Conservation (phyloP, 2,888 invertebrate genomes). For the Unio pictorum region DNA sequence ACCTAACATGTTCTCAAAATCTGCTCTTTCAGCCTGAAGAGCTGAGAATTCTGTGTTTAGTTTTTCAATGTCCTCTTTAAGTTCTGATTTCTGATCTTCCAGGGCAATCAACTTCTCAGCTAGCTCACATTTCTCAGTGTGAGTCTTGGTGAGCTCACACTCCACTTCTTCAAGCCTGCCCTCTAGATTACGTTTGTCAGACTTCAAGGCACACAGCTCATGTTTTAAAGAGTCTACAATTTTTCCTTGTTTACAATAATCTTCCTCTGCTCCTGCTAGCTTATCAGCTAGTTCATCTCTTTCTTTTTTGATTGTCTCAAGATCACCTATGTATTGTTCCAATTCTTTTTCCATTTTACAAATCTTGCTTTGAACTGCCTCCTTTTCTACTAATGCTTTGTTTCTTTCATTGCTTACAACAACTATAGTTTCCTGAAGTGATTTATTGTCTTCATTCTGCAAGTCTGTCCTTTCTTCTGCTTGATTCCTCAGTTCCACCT, state of each 20-base stretch:
- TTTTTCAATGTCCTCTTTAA: constrained; percentile 9
- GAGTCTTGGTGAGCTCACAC: constrained; percentile 14
- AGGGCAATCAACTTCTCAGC: constrained; percentile 11
- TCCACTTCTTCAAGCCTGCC: constrained; percentile 14
- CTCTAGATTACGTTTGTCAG: constrained; percentile 17
- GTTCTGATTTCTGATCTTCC: constrained; percentile 22
- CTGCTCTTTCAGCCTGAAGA: constrained; percentile 15
- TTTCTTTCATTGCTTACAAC: too few species aligned
- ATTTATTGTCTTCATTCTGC: not conserved
- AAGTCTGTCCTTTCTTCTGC: constrained; percentile 1
- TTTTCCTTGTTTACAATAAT: too few species aligned
- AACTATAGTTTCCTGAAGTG: too few species aligned
- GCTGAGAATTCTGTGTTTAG: constrained; percentile 15
- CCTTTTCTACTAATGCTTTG: too few species aligned
- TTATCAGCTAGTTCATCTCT: not conserved
- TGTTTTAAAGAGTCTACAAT: too few species aligned
- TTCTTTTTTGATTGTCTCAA: constrained; percentile 14
- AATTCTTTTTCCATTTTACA: not conserved
- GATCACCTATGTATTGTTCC: not conserved
- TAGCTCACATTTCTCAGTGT: constrained; percentile 11
- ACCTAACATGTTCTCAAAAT: constrained; percentile 19
- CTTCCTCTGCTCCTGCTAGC: not conserved
- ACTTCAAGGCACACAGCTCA: constrained; percentile 7
- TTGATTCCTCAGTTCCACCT: not conserved
- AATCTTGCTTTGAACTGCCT: not conserved